Evolutionary conservation across 2,113 vertebrate genomes (phyloP).

Genomic region (Tenrec ecaudatus): DNA sequence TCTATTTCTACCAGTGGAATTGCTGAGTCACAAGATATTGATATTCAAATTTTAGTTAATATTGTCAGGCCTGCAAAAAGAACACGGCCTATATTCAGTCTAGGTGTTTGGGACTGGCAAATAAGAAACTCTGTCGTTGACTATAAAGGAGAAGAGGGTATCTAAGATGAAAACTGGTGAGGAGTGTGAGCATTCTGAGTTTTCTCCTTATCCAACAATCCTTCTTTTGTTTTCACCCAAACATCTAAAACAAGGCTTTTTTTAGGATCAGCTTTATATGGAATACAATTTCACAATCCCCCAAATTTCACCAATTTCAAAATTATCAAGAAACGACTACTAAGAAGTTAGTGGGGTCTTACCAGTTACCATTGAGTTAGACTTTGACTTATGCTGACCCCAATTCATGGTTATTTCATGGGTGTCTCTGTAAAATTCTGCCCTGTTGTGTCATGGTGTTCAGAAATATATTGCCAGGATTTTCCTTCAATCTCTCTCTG

Average conservation of each 20-base stretch:
- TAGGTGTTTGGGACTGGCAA: neutral
- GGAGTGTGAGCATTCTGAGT: accelerated
- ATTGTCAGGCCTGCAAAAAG: neutral
- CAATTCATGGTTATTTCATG: no score
- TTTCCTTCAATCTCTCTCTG: no score
- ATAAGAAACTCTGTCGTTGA: no score
- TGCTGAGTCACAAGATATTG: neutral
- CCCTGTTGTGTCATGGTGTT: no score
- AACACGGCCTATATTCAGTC: accelerated
- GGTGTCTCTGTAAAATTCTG: no score
- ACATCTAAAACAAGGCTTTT: neutral
- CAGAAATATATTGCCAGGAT: no score
- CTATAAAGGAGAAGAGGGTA: neutral
- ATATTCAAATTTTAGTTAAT: neutral
- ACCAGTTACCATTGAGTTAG: no score
- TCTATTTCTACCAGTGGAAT: neutral
- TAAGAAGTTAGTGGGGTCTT: neutral
- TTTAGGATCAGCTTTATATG: neutral
- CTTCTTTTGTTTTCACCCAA: neutral
- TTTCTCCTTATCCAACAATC: neutral
- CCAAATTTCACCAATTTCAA: neutral
- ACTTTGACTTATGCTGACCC: no score
- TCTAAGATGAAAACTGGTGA: neutral
- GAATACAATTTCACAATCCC: neutral
- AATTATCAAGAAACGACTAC: neutral